Conservation (phyloP, 2,888 invertebrate genomes). For the Fragum fragum region DNA sequence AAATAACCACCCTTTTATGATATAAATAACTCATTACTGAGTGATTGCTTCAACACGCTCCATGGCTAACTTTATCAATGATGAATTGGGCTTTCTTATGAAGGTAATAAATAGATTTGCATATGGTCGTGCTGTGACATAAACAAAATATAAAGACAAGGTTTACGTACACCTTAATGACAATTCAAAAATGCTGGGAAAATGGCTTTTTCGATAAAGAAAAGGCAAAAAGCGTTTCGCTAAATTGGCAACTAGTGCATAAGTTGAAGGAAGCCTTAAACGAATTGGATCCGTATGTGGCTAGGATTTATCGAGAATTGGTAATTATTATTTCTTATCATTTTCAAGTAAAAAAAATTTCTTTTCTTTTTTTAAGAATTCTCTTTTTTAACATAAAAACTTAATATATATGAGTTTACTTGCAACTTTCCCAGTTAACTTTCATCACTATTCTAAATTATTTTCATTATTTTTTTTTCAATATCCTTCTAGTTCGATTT, state of each 20-base stretch:
- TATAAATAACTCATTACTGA: too few relatives aligned
- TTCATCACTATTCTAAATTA: too few relatives aligned
- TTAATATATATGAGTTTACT: too few relatives aligned
- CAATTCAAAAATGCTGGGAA: constrained; percentile 28
- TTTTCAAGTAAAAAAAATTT: not conserved
- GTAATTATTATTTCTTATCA: not conserved
- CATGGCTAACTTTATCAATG: not conserved
- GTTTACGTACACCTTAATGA: constrained; percentile 22
- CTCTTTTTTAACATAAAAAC: too few relatives aligned
- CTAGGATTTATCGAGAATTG: not conserved
- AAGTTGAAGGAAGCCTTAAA: not conserved
- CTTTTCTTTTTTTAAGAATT: not conserved
- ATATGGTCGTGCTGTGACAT: constrained; percentile 15
- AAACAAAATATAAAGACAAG: constrained; percentile 20
- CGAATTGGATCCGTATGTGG: constrained; percentile 1
- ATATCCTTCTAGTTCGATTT: too few relatives aligned
- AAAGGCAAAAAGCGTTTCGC: constrained; percentile 4
- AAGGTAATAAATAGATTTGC: constrained; percentile 24
- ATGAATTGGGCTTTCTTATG: constrained; percentile 22
- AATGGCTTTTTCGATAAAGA: constrained; percentile 23
- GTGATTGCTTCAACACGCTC: too few relatives aligned
- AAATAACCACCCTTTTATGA: too few relatives aligned
- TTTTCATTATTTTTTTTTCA: too few relatives aligned
- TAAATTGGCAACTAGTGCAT: not conserved
- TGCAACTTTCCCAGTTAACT: too few relatives aligned